phyloP scores from a whole-genome alignment of 2,113 vertebrate species.

The Cyprinodon brontotheroides region DNA sequence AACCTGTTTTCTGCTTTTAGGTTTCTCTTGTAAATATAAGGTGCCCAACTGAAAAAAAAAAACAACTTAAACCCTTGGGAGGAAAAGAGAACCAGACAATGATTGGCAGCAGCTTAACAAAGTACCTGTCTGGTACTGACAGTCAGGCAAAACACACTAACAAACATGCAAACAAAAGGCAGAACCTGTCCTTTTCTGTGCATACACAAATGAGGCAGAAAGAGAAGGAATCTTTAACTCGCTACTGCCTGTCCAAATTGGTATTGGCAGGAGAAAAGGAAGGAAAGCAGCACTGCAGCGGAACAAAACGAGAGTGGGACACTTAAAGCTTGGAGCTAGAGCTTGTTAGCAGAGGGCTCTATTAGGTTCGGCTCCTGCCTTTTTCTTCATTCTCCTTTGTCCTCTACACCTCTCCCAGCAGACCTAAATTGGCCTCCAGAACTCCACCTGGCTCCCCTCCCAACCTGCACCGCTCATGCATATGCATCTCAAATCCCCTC shows the following conservation, averaged over 20 bases:
- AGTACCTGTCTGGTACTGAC: slow-evolving; percentile 60
- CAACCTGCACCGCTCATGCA: slow-evolving; percentile 81
- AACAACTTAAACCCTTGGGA: slow-evolving; percentile 39
- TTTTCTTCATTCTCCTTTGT: slow-evolving; percentile 62
- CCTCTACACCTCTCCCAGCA: slow-evolving; percentile 64
- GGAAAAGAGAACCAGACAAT: slow-evolving; percentile 67
- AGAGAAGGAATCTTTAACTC: slow-evolving; percentile 69
- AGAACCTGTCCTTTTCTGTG: slow-evolving; percentile 40
- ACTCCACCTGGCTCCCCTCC: slow-evolving; percentile 70
- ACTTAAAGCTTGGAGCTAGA: slow-evolving; percentile 81
- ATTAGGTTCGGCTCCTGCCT: slow-evolving; percentile 66
- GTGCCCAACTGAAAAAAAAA: slow-evolving; percentile 8
- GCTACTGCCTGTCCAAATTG: slow-evolving; percentile 84
- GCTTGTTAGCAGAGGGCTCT: slow-evolving; percentile 89
- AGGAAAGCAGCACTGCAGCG: slow-evolving; percentile 29
- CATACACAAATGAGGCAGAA: slow-evolving; percentile 75
- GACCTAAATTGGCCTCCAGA: slow-evolving; percentile 72
- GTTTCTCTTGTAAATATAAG: slow-evolving; percentile 51
- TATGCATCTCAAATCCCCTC: slow-evolving; percentile 91
- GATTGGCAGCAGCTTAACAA: slow-evolving; percentile 78
- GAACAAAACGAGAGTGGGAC: slow-evolving; percentile 79
- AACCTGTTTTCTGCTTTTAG: slow-evolving; percentile 44
- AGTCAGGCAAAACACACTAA: slow-evolving; percentile 28
- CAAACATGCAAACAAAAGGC: slow-evolving; percentile 61
- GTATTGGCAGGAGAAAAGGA: slow-evolving; percentile 54